Evolutionary conservation across 2,113 vertebrate genomes (phyloP), one percentile per base, ranked within the genome.

Genomic region (Leiothrix lutea): DNA sequence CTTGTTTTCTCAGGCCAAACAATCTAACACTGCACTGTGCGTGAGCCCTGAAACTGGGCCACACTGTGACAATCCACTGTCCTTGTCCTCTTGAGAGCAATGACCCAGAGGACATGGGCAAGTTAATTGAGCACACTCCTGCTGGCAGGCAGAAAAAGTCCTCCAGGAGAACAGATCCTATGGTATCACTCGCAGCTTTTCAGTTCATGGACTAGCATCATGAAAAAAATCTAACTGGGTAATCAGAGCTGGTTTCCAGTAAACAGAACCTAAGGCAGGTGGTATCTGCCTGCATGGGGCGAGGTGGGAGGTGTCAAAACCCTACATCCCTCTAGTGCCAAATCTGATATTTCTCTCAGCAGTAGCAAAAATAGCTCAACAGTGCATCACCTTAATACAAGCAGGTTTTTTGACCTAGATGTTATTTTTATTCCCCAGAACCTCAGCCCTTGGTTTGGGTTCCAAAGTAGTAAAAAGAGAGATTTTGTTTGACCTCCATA

Each of bases 21-120:
- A 29, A 29, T 24, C 11, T 22, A 60, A 9, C 1, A 4, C 10
- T 24, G 26, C 22, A 24, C 13, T 33, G 14, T 0, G 1, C 38
- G 9, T 64, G 44, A 84, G 12, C 19, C 44, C 33, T 26, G 22
- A 72, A 58, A 19, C 73, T 6, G 8, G 14, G 10, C 4, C 17
- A 62, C 12, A 3, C 1, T 21, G 31, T 84, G 81, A 29, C 21
- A 81, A 2, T 44, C 14, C 18, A 67, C 19, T 7, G 11, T 14
- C 83, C 38, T 80, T 51, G 28, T 67, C n/a, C 36, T 62, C 9
- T 5, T 14, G 62, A 51, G 61, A 94, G 18, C 1, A 0, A 66
- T 61, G 78, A 81, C 50, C 28, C 26, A 64, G 50, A 72, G 42
- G 6, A 36, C 38, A 29, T 3, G 23, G 25, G 2, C 9, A 57